These are phyloP conservation scores for Myoxocephalus aenaeus DNA, from an alignment of 2,797 vertebrate species.

Conservation along the genomic window DNA sequence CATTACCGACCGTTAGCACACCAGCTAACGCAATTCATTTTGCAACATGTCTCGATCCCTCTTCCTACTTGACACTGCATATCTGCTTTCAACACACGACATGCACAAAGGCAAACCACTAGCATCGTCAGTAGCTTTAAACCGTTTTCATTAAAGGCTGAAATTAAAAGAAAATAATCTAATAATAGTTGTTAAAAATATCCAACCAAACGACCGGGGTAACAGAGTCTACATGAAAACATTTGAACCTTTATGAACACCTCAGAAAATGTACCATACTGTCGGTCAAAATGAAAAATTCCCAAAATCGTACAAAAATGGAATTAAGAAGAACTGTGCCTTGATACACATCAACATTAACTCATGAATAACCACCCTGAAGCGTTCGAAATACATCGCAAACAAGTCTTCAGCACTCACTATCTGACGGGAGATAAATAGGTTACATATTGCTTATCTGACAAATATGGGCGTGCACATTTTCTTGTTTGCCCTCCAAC, in stretches of 20 bases:
- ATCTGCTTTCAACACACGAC: neutral
- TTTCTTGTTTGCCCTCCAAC: slow-evolving; percentile 41
- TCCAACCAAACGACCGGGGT: neutral
- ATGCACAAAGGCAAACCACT: neutral
- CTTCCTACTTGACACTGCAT: neutral
- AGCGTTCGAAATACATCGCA: slow-evolving; percentile 23
- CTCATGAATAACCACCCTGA: neutral
- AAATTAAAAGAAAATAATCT: neutral
- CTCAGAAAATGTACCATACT: neutral
- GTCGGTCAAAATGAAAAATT: neutral
- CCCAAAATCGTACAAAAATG: neutral
- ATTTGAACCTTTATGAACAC: neutral
- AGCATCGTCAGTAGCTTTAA: neutral
- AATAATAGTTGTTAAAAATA: neutral
- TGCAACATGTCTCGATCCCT: neutral
- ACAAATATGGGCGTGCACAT: slow-evolving; percentile 57
- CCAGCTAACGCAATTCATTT: neutral
- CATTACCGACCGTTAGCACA: neutral
- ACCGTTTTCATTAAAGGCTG: neutral
- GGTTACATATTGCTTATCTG: slow-evolving; percentile 53
- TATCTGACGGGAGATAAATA: slow-evolving; percentile 60
- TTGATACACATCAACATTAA: neutral
- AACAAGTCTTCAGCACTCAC: slow-evolving; percentile 15
- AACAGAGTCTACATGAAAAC: too few species aligned
- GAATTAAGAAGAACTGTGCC: neutral